Percentiles rank a stretch among this genome's conserved stretches.
Conservation (phyloP, 1,140 invertebrate genomes). For the Drosophila asahinai region DNA sequence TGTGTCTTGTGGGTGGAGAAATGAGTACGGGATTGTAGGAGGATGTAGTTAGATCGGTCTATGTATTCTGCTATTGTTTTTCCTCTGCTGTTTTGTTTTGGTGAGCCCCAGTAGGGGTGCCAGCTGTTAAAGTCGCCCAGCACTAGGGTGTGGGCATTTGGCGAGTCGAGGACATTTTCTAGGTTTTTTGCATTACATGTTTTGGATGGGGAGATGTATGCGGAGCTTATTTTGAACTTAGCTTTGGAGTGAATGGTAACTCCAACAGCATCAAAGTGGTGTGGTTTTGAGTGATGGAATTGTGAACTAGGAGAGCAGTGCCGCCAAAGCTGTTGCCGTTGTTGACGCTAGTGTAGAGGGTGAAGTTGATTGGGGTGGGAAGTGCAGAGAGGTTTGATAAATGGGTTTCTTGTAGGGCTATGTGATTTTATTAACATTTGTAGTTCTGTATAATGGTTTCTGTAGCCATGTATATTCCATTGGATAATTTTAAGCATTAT, state of each 20-base stretch:
- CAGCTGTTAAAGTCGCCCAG: not conserved
- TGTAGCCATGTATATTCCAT: conserved; percentile 1
- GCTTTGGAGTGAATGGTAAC: not conserved
- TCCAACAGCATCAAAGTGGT: not conserved
- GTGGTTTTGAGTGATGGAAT: not conserved
- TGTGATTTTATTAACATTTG: conserved; percentile 1
- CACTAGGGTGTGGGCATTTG: too few species aligned
- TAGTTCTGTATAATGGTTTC: conserved; percentile 5
- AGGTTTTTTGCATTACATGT: not conserved
- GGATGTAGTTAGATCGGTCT: not conserved
- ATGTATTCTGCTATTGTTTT: not conserved
- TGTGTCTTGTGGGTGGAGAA: not conserved
- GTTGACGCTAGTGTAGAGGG: too few species aligned
- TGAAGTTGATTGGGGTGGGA: not conserved
- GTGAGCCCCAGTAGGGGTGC: not conserved
- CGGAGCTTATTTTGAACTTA: not conserved
- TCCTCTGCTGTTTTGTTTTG: not conserved
- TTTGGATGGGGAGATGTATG: not conserved
- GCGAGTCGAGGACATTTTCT: not conserved
- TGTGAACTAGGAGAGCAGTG: not conserved
- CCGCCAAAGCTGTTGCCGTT: not conserved
- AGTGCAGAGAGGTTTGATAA: not conserved
- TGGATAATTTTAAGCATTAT: not conserved
- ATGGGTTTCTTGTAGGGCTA: not conserved
- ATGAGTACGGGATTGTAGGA: not conserved